phyloP scores from a whole-genome alignment of 2,113 vertebrate species.

The Noturus placidus region DNA sequence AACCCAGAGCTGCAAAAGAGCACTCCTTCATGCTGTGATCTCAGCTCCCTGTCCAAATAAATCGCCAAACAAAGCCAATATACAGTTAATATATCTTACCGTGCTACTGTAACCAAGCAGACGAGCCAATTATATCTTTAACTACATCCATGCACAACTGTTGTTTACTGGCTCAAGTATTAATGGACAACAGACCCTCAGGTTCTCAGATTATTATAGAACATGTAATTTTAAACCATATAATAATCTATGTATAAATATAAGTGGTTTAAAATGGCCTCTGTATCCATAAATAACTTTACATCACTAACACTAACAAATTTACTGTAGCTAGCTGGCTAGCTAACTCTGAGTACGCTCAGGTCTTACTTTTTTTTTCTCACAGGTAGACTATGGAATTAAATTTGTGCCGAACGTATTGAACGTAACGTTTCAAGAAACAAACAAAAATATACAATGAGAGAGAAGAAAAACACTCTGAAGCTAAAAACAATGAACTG shows the following conservation, averaged over 20 bases:
- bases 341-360: not conserved
- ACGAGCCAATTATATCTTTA: not conserved
- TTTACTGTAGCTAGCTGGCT: not conserved
- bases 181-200: not conserved
- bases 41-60: constrained; percentile 25
- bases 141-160: constrained; percentile 20
- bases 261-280: not conserved
- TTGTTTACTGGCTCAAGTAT: constrained; percentile 25
- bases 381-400: not conserved
- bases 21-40: constrained; percentile 4
- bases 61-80: constrained; percentile 12
- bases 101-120: constrained; percentile 4
- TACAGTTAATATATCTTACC: not conserved
- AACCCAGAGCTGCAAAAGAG: not conserved
- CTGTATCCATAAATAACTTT: not conserved
- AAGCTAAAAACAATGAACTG: no score
- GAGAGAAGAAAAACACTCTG: no score
- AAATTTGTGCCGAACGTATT: no score
- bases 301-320: not conserved
- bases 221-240: not conserved
- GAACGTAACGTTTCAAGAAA: no score
- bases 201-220: no score
- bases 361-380: not conserved
- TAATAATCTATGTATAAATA: not conserved
- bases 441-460: no score